These are phyloP conservation scores for Aspidoscelis tigris DNA, from an alignment of 2,113 vertebrate species.

Conservation along the genomic window DNA sequence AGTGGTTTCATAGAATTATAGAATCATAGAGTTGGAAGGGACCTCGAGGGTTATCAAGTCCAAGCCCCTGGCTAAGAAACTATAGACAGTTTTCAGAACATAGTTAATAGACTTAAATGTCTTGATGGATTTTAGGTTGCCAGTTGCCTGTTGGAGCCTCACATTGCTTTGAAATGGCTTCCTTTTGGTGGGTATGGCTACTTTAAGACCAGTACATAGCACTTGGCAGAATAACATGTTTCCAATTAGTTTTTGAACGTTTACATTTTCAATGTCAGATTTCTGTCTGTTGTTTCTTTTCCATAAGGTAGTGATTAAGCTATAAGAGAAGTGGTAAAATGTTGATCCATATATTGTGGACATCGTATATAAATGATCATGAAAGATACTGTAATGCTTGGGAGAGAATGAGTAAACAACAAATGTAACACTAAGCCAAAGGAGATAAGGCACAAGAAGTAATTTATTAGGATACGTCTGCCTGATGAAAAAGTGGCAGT, in stretches of 20 bases:
- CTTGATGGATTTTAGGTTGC: not conserved
- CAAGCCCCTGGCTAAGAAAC: not conserved
- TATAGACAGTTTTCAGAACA: not conserved
- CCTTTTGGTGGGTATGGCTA: not conserved
- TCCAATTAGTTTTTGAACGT: not conserved
- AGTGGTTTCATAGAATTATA: too few relatives aligned
- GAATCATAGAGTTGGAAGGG: too few relatives aligned
- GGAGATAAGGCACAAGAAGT: not conserved
- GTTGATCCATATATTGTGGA: not conserved
- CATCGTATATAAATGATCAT: not conserved
- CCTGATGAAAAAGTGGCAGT: not conserved
- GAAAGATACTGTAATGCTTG: not conserved
- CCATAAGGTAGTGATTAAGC: not conserved
- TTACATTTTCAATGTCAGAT: not conserved
- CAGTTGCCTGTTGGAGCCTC: not conserved
- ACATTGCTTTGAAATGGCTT: too few relatives aligned
- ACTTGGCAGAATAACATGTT: not conserved
- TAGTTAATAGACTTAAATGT: not conserved
- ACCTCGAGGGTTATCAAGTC: too few relatives aligned
- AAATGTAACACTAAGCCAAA: not conserved
- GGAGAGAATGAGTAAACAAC: not conserved
- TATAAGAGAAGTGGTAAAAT: not conserved
- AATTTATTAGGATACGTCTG: not conserved
- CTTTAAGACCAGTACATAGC: not conserved
- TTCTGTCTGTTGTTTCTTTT: not conserved